Conservation (phyloP, 2,888 invertebrate genomes). For the Dasypolia templi region DNA sequence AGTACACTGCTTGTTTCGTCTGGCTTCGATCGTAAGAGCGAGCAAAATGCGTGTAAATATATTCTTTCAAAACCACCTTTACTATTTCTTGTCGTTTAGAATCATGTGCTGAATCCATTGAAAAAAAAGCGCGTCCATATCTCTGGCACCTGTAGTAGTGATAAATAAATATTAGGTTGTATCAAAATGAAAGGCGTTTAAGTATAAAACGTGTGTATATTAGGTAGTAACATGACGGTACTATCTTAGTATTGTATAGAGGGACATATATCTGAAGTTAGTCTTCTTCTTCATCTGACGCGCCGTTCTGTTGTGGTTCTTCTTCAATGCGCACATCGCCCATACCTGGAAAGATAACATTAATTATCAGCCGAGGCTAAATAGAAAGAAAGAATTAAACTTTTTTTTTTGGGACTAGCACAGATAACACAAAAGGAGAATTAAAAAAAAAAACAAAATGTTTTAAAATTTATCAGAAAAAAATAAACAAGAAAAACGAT, state of each 20-base stretch:
- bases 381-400: no score
- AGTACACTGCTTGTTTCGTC: neutral
- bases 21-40: neutral
- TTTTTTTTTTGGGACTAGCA: no score
- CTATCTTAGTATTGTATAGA: slow-evolving; percentile 54
- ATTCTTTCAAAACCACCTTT: no score
- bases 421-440: no score
- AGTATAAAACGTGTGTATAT: slow-evolving; percentile 75
- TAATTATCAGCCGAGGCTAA: neutral
- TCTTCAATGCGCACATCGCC: slow-evolving; percentile 86
- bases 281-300: slow-evolving; percentile 86
- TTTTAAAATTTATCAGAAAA: no score
- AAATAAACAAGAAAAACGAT: no score
- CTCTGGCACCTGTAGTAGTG: no score
- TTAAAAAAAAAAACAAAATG: no score
- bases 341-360: slow-evolving; percentile 77
- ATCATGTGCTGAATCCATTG: no score
- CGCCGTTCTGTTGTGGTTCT: slow-evolving; percentile 86
- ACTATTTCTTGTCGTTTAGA: no score
- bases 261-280: slow-evolving; percentile 42
- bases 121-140: no score
- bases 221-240: slow-evolving; percentile 56
- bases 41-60: no score
- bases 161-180: slow-evolving; percentile 1
- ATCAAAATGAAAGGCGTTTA: slow-evolving; percentile 38